A percentile compares a stretch with the other conserved stretches of the same genome.
Conservation (phyloP, 2,113 vertebrate genomes). For the Ascaphus truei region DNA sequence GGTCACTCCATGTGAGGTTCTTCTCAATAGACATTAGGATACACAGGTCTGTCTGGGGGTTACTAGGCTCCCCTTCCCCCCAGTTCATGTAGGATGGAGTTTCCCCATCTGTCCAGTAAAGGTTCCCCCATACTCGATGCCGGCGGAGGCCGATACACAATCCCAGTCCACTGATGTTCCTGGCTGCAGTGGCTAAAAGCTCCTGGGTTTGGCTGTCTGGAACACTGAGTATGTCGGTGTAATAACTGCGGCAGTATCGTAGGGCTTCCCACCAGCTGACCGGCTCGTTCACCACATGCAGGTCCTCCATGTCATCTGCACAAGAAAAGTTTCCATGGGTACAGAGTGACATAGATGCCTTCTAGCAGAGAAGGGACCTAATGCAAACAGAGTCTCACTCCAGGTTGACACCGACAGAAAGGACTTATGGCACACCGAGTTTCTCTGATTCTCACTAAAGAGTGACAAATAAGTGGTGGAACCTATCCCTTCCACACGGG, state of each 20-base stretch:
- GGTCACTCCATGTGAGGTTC: slow-evolving; percentile 6
- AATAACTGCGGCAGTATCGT: background rate
- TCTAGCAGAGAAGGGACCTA: no score
- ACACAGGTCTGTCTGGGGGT: background rate
- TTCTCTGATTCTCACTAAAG: no score
- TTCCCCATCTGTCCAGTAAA: slow-evolving; percentile 14
- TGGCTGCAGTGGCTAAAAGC: background rate
- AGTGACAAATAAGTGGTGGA: no score
- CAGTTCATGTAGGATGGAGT: background rate
- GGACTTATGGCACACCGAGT: no score
- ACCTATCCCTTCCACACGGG: no score
- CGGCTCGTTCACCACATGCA: background rate
- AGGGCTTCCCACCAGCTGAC: slow-evolving; percentile 23
- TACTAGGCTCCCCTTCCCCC: background rate
- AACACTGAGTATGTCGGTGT: slow-evolving; percentile 1
- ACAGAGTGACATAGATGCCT: no score
- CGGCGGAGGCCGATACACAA: slow-evolving; percentile 4
- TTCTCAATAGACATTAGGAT: background rate
- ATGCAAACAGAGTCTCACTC: no score
- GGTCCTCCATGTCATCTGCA: no score
- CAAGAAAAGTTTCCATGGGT: no score
- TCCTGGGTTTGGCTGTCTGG: background rate
- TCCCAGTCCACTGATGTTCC: background rate
- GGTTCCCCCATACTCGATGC: background rate
- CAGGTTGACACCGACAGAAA: no score